Conservation (phyloP, 53 echinoderm and acorn worm species). For the Temnopleurus reevesii region DNA sequence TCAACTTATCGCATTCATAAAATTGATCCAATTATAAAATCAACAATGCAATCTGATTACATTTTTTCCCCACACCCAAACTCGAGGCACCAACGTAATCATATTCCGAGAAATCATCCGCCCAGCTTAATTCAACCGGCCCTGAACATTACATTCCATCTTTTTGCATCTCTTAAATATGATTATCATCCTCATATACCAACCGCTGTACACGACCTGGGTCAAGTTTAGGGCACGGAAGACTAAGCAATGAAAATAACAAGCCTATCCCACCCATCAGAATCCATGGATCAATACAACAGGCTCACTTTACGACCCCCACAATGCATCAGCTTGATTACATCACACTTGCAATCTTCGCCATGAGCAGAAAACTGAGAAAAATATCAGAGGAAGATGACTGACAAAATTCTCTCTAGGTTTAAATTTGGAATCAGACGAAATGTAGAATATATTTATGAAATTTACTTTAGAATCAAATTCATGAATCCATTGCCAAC, state of each 20-base stretch:
- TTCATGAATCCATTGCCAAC: too few relatives aligned
- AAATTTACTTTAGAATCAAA: too few relatives aligned
- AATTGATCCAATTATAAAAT: not conserved
- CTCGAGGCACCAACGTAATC: not conserved
- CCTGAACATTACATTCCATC: conserved; percentile 30
- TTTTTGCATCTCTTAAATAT: conserved; percentile 17
- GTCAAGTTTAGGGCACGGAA: conserved; percentile 41
- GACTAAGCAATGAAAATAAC: conserved; percentile 40
- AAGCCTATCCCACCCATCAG: not conserved
- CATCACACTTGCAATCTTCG: not conserved
- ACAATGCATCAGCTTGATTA: conserved; percentile 21
- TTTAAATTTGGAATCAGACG: too few relatives aligned
- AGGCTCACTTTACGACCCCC: conserved; percentile 29
- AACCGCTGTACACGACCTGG: not conserved
- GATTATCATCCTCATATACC: conserved; percentile 8
- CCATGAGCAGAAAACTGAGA: not conserved
- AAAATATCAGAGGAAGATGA: too few relatives aligned
- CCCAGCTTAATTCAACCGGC: not conserved
- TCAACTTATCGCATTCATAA: not conserved
- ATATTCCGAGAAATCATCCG: not conserved
- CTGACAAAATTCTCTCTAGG: too few relatives aligned
- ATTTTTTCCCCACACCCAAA: not conserved
- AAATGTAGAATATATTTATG: too few relatives aligned
- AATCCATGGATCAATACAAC: conserved; percentile 36
- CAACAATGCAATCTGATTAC: not conserved